phyloP scores from a whole-genome alignment of 2,888 invertebrate genomes.

The Entomobrya multifasciata region DNA sequence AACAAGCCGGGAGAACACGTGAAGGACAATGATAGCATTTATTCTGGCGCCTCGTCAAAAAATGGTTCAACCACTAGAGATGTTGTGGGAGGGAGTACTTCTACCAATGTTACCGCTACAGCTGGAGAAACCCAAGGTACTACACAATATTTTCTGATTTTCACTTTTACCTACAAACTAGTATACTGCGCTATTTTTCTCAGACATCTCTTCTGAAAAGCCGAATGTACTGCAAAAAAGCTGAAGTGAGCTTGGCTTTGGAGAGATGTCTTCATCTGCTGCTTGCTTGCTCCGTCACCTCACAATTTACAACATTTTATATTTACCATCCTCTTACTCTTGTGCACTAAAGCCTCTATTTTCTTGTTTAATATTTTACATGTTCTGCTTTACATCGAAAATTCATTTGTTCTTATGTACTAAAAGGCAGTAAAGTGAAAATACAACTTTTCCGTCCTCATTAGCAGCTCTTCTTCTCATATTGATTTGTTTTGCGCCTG shows the following conservation, averaged over 20 bases:
- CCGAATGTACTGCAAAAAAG: background rate
- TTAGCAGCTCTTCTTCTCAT: constrained; percentile 32
- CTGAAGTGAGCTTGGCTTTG: background rate
- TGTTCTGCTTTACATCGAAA: too few species aligned
- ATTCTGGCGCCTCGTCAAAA: constrained; percentile 70
- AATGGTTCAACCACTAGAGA: constrained; percentile 67
- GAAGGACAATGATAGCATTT: constrained; percentile 69
- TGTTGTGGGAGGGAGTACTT: constrained; percentile 6
- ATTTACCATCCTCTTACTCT: too few species aligned
- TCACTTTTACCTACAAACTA: background rate
- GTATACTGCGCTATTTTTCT: background rate
- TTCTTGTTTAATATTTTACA: too few species aligned
- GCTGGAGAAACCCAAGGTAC: constrained; percentile 77
- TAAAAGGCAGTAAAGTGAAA: too few species aligned
- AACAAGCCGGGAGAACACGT: constrained; percentile 69
- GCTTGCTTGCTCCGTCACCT: too few species aligned
- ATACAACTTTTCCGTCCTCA: constrained; percentile 16
- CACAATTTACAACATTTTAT: too few species aligned
- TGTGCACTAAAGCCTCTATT: too few species aligned
- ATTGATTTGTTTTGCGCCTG: constrained; percentile 60
- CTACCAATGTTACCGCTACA: constrained; percentile 24
- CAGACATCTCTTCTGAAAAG: background rate
- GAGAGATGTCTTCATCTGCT: too few species aligned
- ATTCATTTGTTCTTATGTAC: too few species aligned
- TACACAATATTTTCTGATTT: background rate